Percentiles rank a stretch among this genome's conserved stretches.
Conservation (phyloP, 2,797 vertebrate species). For the Tiaroga cobitis region DNA sequence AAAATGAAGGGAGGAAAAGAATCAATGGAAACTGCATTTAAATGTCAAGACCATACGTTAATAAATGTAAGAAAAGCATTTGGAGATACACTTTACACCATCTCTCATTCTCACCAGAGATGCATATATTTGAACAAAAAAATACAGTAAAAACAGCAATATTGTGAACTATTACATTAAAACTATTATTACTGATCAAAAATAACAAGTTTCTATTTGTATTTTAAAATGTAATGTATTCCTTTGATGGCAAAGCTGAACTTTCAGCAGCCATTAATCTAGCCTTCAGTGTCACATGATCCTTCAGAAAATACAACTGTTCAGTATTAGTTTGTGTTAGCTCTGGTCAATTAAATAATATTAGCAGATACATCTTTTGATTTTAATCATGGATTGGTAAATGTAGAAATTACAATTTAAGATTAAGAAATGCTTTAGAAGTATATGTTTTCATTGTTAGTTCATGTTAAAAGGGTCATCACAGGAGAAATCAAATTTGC, state of each 20-base stretch:
- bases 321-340: neutral
- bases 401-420: too few relatives aligned
- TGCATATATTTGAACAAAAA: neutral
- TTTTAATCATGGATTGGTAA: too few relatives aligned
- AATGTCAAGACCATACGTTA: neutral
- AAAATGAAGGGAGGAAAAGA: neutral
- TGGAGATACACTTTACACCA: too few relatives aligned
- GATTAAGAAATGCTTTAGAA: too few relatives aligned
- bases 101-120: neutral
- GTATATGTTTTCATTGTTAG: neutral
- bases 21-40: conserved; percentile 29
- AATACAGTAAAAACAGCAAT: neutral
- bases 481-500: neutral
- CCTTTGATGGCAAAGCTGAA: neutral
- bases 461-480: neutral
- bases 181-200: too few relatives aligned
- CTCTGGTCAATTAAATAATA: too few relatives aligned
- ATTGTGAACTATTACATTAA: neutral
- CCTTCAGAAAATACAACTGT: neutral
- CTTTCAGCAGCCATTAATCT: neutral
- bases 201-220: too few relatives aligned
- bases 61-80: too few relatives aligned
- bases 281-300: neutral
- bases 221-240: neutral
- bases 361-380: too few relatives aligned